A percentile compares a stretch with the other conserved stretches of the same genome.
phyloP scores from a whole-genome alignment of 1,140 invertebrate genomes.

The Aphelenchoides besseyi region DNA sequence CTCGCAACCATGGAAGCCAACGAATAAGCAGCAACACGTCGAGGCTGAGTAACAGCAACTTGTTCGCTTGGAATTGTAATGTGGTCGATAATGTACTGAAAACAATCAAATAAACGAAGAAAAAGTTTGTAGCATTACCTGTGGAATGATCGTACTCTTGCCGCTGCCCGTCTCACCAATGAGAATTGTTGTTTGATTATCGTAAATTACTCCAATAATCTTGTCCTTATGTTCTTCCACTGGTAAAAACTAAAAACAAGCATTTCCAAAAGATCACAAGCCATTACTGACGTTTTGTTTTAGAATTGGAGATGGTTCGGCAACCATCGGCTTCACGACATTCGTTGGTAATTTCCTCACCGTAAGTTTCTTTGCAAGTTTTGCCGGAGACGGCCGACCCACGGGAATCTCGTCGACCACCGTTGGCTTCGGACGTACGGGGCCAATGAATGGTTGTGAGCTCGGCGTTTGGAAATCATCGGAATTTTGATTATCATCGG shows the following conservation, averaged over 20 bases:
- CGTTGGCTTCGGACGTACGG: no score
- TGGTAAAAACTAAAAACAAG: conserved; percentile 7
- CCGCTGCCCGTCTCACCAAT: conserved; percentile 19
- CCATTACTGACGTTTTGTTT: no score
- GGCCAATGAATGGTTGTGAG: no score
- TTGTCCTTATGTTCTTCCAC: conserved; percentile 5
- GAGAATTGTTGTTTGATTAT: conserved; percentile 15
- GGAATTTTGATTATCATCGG: no score
- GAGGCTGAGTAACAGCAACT: conserved; percentile 79
- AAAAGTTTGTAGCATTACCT: not conserved
- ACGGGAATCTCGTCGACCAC: no score
- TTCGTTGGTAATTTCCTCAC: no score
- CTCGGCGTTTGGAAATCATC: no score
- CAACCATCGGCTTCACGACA: no score
- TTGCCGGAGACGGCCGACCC: no score
- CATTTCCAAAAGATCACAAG: no score
- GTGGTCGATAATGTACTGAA: conserved; percentile 70
- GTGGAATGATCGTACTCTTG: conserved; percentile 23
- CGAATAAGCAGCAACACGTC: conserved; percentile 85
- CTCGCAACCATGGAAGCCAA: conserved; percentile 80
- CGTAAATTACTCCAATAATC: not conserved
- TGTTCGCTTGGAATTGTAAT: conserved; percentile 67
- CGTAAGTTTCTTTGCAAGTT: no score
- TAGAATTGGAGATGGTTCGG: no score
- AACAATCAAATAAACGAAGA: conserved; percentile 10